Percentiles rank a stretch among this genome's conserved stretches.
phyloP scores from a whole-genome alignment of 2,113 vertebrate species.

The Alouatta palliata region DNA sequence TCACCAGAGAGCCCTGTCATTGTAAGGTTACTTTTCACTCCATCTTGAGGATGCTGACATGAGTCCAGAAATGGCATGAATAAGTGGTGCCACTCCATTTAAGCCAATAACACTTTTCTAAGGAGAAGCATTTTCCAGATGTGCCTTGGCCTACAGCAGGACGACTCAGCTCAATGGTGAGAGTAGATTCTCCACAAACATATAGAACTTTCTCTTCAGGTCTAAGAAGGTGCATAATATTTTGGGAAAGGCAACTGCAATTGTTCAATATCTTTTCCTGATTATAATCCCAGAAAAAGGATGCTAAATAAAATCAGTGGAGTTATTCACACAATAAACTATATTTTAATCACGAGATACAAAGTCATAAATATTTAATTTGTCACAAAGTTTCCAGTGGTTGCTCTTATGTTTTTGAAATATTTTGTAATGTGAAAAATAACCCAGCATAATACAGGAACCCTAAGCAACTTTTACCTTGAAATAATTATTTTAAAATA shows the following conservation, averaged over 20 bases:
- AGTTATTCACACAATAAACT: background rate
- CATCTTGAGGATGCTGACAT: background rate
- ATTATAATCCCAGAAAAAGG: background rate
- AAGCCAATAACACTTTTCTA: background rate
- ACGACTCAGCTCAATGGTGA: background rate
- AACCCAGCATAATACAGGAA: background rate
- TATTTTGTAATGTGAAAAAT: background rate
- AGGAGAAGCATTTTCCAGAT: background rate
- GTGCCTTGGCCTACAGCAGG: background rate
- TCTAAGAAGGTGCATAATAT: background rate
- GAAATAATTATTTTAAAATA: conserved; percentile 6
- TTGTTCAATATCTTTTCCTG: background rate
- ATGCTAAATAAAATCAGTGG: background rate
- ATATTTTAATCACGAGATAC: conserved; percentile 4
- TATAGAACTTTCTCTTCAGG: background rate
- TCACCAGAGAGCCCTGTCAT: background rate
- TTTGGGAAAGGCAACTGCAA: background rate
- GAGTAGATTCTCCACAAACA: background rate
- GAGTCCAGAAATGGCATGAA: background rate
- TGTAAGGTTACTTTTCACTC: background rate
- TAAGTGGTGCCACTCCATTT: background rate
- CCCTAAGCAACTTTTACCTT: background rate
- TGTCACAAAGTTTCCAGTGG: background rate
- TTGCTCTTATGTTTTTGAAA: background rate
- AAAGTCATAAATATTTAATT: conserved; percentile 17